A percentile compares a stretch with the other conserved stretches of the same genome.
Evolutionary conservation across 2,888 invertebrate genomes (phyloP).

Genomic region (Melolontha melolontha): DNA sequence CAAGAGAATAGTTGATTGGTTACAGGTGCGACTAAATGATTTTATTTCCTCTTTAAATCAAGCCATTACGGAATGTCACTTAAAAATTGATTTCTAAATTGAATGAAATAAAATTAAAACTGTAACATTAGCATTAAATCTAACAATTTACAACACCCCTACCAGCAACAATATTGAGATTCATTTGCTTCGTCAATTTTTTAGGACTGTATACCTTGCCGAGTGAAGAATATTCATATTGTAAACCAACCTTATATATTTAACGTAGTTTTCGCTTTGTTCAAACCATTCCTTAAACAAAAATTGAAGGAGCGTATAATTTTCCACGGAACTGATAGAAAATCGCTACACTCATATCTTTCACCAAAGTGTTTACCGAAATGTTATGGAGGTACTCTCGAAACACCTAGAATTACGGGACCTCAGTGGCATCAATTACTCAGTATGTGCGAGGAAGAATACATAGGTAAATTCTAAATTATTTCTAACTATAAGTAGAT

Average conservation of each 20-base stretch:
- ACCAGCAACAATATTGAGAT: no score
- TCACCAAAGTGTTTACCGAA: slow-evolving; percentile 79
- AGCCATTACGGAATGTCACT: not conserved
- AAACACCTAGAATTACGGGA: slow-evolving; percentile 77
- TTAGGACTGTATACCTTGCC: slow-evolving; percentile 86
- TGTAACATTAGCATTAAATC: no score
- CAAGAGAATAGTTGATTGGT: slow-evolving; percentile 86
- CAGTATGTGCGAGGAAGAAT: slow-evolving; percentile 79
- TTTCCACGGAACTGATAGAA: slow-evolving; percentile 83
- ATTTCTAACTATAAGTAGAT: slow-evolving; percentile 7
- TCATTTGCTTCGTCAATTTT: slow-evolving; percentile 49
- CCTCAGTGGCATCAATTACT: slow-evolving; percentile 80
- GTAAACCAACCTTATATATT: slow-evolving; percentile 92
- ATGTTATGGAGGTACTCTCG: slow-evolving; percentile 79
- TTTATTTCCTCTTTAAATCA: not conserved
- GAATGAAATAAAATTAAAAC: no score
- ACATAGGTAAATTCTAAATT: slow-evolving; percentile 69
- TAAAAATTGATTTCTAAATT: no score
- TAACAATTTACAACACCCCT: no score
- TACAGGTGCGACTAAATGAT: slow-evolving; percentile 69
- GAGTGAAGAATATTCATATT: slow-evolving; percentile 89
- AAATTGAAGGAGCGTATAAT: slow-evolving; percentile 84
- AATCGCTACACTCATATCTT: slow-evolving; percentile 78
- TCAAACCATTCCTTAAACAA: slow-evolving; percentile 90
- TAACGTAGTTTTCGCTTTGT: slow-evolving; percentile 88